Percentiles rank a stretch among this genome's conserved stretches.
Evolutionary conservation across 1,140 invertebrate species (phyloP).

Genomic region (Dendrolimus punctatus): DNA sequence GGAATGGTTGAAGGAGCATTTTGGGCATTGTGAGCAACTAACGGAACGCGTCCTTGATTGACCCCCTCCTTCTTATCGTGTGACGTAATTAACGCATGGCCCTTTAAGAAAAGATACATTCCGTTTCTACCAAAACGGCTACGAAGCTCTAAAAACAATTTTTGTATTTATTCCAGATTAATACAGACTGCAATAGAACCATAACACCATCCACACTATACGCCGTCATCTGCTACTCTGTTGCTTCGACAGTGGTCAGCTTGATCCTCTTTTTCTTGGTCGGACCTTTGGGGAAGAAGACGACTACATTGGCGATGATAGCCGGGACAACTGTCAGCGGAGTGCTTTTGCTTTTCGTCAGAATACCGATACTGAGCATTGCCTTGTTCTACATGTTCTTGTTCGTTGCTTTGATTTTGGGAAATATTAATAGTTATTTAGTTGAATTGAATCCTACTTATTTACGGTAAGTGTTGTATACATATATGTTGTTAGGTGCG

Average conservation of each 20-base stretch:
- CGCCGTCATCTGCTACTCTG: constrained; percentile 44
- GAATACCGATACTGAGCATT: constrained; percentile 39
- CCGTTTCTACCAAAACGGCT: not conserved
- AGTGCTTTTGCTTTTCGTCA: constrained; percentile 31
- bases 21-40: too few relatives aligned
- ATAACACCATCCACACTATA: constrained; percentile 40
- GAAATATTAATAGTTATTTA: constrained; percentile 44
- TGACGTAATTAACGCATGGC: not conserved
- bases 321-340: constrained; percentile 23
- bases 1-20: too few relatives aligned
- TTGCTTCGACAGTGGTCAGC: constrained; percentile 21
- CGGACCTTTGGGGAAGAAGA: constrained; percentile 35
- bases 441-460: constrained; percentile 51
- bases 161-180: constrained; percentile 21
- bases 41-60: too few relatives aligned
- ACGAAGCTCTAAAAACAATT: not conserved
- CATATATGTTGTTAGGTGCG: not conserved
- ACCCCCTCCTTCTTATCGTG: too few relatives aligned
- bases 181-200: constrained; percentile 25
- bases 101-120: not conserved
- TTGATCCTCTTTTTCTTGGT: constrained; percentile 41
- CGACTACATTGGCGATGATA: constrained; percentile 33
- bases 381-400: constrained; percentile 41
- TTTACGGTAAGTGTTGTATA: constrained; percentile 32
- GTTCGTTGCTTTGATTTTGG: constrained; percentile 42